Evolutionary conservation across 1,140 invertebrate genomes (phyloP), one percentile per base, ranked within the genome.

Genomic region (Drosophila lacteicornis): DNA sequence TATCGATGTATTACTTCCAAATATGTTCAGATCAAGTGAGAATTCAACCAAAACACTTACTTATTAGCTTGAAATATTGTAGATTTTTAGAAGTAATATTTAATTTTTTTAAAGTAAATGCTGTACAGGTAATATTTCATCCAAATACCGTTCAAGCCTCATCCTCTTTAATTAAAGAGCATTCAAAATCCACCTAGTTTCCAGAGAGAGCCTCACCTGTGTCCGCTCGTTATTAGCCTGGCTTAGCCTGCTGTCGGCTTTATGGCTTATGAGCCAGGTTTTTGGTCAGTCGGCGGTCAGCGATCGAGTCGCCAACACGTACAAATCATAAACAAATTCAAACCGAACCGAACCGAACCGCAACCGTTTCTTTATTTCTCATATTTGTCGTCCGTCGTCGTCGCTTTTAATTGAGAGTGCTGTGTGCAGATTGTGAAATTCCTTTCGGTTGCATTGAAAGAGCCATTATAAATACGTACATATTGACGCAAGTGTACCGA

Each of bases 251-350:
- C 63, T 65, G 70, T 58, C 61, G 49, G 46, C 47, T 56, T 80
- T 65, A 57, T 70, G 75, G 75, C 75, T 62, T 78, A 59, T 70
- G 45, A 46, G 51, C 46, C 51, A 25, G 46, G 36, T 22, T 55
- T 55, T 36, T 58, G 68, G 74, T 75, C 84, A 88, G 84, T 90
- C 62, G 65, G 47, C 63, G 84, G 85, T 75, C 78, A 81, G 84
- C 85, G 69, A 88, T 88, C 74, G 74, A 65, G 50, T 81, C 51
- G 84, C 78, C 61, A 79, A 79, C 84, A 88, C 83, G 84, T 87
- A 75, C 25, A 69, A 87, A 71, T 80, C 67, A 78, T 90, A 87
- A 82, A 74, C 79, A 76, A 87, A 60, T 43, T 40, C 51, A 66
- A 76, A 86, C 49, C 42, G 50, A 56, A 65, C 49, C 42, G 50